Base-by-base conservation (phyloP, 2,797 vertebrate genomes). In the Gymnothorax javanicus region DNA sequence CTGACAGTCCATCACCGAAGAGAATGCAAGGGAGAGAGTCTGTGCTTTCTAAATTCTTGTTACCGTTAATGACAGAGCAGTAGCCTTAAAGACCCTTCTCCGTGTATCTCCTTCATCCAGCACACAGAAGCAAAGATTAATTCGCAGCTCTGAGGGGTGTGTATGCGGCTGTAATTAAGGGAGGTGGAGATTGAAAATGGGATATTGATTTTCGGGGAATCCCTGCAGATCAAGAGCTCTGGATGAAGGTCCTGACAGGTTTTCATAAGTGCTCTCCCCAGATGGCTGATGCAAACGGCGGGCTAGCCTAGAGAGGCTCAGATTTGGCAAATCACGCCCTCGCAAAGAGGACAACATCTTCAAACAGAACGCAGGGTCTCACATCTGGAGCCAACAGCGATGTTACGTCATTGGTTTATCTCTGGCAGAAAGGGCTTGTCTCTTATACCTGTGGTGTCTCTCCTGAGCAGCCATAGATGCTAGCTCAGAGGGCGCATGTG, bases 161-260 rank as follows among this genome's bases (percentile, higher is more conserved):
- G 33, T 43, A 43, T 0, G 0, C 27, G 87, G 71, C 86, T 87
- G 69, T 88, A 89, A 91, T 89, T 86, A 85, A 91, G 89, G 81
- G 87, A 89, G 87, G 23, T 25, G 43, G 52, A 15, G 69, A 62
- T n/a, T 73, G 87, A 82, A 90, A 90, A 90, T 83, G 20, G 52
- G 90, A 87, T 87, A 92, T 82, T 7, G 64, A 90, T 87, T 88
- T 87, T 88, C 84, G 43, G 43, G 86, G 60, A 85, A 82, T n/a
- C 25, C 86, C 88, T 69, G 67, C 7, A 7, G 57, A 81, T 85
- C 85, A 77, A 84, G 27, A 71, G 84, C 56, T 1, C 43, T 56
- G 25, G 67, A 27, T 20, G 0, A 23, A 5, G 84, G 82, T 17
- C 43, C 60, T 7, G n/a, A 5, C 52, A n/a, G 60, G 43, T 62